Percentiles rank a stretch among this genome's conserved stretches.
Evolutionary conservation across 2,888 invertebrate genomes (phyloP).

Genomic region (Myopa tessellatipennis): DNA sequence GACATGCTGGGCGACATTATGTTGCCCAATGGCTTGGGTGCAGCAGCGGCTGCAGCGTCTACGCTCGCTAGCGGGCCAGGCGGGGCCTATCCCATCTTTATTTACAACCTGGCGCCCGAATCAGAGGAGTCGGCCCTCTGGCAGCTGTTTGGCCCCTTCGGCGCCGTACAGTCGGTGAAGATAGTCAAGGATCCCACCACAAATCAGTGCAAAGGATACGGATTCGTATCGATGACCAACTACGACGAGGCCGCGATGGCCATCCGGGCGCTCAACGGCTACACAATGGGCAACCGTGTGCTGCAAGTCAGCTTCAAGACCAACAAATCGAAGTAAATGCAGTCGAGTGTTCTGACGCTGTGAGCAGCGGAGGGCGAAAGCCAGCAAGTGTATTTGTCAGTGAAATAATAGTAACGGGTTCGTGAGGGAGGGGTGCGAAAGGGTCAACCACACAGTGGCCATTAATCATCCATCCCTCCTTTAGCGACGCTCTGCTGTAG

Average conservation of each 20-base stretch:
- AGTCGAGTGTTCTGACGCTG: not conserved
- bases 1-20: slow-evolving; percentile 81
- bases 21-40: slow-evolving; percentile 78
- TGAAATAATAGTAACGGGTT: not conserved
- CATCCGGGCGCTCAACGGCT: slow-evolving; percentile 95
- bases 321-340: slow-evolving; percentile 76
- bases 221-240: slow-evolving; percentile 98
- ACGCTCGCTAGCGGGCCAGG: slow-evolving; percentile 65
- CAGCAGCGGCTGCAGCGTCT: slow-evolving; percentile 63
- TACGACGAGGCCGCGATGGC: slow-evolving; percentile 97
- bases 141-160: slow-evolving; percentile 88
- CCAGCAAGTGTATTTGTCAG: not conserved
- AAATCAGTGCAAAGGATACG: slow-evolving; percentile 98
- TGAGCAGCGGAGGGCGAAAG: not conserved
- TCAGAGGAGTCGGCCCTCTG: slow-evolving; percentile 95
- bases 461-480: not conserved
- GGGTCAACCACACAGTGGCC: not conserved
- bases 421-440: not conserved
- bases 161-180: slow-evolving; percentile 86
- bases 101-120: slow-evolving; percentile 95
- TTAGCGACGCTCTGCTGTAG: slow-evolving; percentile 7
- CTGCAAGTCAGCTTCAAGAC: slow-evolving; percentile 98
- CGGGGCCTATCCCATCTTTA: slow-evolving; percentile 82
- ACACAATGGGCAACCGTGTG: slow-evolving; percentile 93
- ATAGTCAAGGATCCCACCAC: slow-evolving; percentile 95